phyloP scores from a whole-genome alignment of 30 jellyfish, hydroid and myxozoan genomes.

The Aurelia aurita complex sp. Pacific region DNA sequence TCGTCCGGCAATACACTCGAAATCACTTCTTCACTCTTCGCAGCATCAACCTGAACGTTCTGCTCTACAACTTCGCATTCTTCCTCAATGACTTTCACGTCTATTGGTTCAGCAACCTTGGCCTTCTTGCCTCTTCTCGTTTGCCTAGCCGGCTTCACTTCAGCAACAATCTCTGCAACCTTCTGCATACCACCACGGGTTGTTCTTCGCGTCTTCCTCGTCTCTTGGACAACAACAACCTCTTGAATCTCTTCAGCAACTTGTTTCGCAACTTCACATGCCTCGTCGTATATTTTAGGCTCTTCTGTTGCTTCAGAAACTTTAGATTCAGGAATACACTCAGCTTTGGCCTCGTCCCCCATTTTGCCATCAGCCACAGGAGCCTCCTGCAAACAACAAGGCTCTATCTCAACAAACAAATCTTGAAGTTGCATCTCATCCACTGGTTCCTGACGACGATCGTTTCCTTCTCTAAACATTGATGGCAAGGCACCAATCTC shows the following conservation, averaged over 20 bases:
- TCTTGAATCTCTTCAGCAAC: not conserved
- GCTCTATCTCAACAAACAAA: not conserved
- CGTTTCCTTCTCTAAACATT: not conserved
- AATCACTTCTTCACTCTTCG: not conserved
- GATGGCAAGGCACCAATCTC: not conserved
- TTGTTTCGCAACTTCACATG: too few relatives aligned
- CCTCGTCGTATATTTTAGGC: too few relatives aligned
- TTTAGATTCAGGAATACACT: too few relatives aligned
- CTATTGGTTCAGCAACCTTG: not conserved
- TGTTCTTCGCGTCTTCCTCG: not conserved
- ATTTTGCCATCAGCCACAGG: too few relatives aligned
- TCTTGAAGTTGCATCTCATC: not conserved
- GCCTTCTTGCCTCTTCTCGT: not conserved
- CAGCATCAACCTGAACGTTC: not conserved
- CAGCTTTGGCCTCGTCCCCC: too few relatives aligned
- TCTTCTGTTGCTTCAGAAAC: too few relatives aligned
- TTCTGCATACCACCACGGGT: not conserved
- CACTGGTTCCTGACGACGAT: not conserved
- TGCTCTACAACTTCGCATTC: not conserved
- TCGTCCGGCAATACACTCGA: not conserved
- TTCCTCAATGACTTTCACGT: not conserved
- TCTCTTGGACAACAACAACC: not conserved
- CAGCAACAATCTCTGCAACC: not conserved
- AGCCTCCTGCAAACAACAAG: too few relatives aligned
- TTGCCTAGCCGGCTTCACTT: not conserved